A percentile compares a stretch with the other conserved stretches of the same genome.
phyloP scores from a whole-genome alignment of 2,797 vertebrate species.

The Mallotus villosus region DNA sequence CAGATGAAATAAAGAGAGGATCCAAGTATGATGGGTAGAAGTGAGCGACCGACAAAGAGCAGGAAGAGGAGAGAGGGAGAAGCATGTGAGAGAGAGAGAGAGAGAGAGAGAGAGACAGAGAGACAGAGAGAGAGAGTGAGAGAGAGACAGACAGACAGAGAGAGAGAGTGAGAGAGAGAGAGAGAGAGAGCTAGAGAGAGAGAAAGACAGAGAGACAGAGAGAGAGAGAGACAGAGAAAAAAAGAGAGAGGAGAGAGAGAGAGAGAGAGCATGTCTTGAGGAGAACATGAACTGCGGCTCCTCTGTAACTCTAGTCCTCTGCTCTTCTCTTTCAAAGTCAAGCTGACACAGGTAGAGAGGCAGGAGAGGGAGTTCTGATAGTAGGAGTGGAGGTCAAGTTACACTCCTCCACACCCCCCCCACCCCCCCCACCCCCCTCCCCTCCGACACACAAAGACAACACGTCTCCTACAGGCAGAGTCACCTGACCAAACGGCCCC shows the following conservation, averaged over 20 bases:
- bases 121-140: background rate
- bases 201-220: too few species aligned
- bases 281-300: conserved; percentile 54
- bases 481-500: conserved; percentile 41
- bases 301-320: conserved; percentile 40
- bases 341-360: conserved; percentile 60
- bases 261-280: conserved; percentile 22
- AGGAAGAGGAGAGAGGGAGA: background rate
- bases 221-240: background rate
- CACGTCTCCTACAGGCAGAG: conserved; percentile 53
- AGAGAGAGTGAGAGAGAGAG: too few species aligned
- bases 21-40: background rate
- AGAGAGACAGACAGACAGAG: background rate
- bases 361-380: conserved; percentile 39
- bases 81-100: too few species aligned
- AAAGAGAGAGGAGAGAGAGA: conserved; percentile 4
- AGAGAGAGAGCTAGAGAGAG: too few species aligned
- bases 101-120: background rate
- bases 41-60: background rate
- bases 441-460: conserved; percentile 55
- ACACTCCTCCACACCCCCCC: too few species aligned
- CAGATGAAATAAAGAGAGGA: background rate
- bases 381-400: conserved; percentile 38
- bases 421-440: too few species aligned
- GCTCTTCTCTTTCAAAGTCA: conserved; percentile 60